phyloP scores from a whole-genome alignment of 1,140 invertebrate genomes.

The Nephila pilipes region DNA sequence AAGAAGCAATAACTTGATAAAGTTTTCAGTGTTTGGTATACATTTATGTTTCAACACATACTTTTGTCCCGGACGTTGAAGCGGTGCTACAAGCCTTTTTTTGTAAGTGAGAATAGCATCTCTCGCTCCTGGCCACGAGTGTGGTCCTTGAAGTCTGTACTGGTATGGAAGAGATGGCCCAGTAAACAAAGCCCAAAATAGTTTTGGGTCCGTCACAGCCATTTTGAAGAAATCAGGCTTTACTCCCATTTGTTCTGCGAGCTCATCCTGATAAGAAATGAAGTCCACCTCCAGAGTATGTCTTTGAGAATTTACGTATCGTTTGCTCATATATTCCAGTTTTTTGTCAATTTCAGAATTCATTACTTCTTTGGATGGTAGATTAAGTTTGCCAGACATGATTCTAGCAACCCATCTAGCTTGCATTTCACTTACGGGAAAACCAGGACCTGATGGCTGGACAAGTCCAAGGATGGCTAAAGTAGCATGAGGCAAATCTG shows the following conservation, averaged over 20 bases:
- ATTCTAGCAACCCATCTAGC: conserved; percentile 63
- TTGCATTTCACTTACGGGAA: conserved; percentile 74
- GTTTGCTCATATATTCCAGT: conserved; percentile 75
- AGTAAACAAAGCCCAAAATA: conserved; percentile 80
- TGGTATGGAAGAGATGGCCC: conserved; percentile 82
- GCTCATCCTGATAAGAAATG: conserved; percentile 77
- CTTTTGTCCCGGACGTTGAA: conserved; percentile 73
- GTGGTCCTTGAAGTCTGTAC: conserved; percentile 81
- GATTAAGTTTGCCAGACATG: conserved; percentile 77
- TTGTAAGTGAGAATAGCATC: conserved; percentile 80
- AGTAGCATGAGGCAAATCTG: conserved; percentile 77
- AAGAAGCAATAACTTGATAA: conserved; percentile 39
- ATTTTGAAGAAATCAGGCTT: conserved; percentile 80
- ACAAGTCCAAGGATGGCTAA: conserved; percentile 70
- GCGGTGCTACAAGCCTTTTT: conserved; percentile 77
- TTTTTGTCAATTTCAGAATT: conserved; percentile 74
- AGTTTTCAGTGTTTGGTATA: not conserved
- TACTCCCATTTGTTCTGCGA: conserved; percentile 80
- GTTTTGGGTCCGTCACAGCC: conserved; percentile 79
- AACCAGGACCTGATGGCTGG: conserved; percentile 71
- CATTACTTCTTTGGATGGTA: conserved; percentile 78
- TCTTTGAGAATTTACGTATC: conserved; percentile 78
- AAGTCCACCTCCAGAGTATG: conserved; percentile 77
- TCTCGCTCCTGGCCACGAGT: conserved; percentile 81
- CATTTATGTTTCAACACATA: not conserved